A percentile compares a stretch with the other conserved stretches of the same genome.
These are phyloP conservation scores for Pitta sordida DNA, from an alignment of 2,113 vertebrate species.

Conservation along the genomic window DNA sequence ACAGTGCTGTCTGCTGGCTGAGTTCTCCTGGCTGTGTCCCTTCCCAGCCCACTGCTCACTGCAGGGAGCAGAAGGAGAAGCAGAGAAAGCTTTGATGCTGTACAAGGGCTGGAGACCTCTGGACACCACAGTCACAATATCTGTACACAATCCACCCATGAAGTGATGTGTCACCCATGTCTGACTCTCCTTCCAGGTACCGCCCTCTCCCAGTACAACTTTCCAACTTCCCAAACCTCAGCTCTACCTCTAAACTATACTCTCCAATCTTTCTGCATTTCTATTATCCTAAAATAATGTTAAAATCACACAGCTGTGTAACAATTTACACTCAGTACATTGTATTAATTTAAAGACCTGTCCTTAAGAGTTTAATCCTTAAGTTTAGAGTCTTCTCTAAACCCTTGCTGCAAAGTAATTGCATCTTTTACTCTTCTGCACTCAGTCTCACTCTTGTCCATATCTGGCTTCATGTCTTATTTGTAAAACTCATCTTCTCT, in stretches of 20 bases:
- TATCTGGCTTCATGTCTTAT: not conserved
- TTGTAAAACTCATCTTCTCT: not conserved
- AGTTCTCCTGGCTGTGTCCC: not conserved
- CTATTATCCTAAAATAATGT: not conserved
- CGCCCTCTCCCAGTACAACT: not conserved
- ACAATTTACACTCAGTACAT: not conserved
- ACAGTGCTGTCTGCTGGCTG: not conserved
- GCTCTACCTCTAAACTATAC: not conserved
- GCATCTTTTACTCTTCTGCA: not conserved
- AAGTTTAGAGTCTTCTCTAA: not conserved
- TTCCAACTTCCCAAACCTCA: not conserved
- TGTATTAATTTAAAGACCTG: not conserved
- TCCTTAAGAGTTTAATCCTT: not conserved
- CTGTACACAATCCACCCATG: not conserved
- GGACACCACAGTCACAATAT: not conserved
- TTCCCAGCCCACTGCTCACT: not conserved
- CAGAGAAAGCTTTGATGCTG: not conserved
- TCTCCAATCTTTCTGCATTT: rapidly evolving
- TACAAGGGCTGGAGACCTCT: not conserved
- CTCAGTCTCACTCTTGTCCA: not conserved
- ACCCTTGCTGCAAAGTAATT: not conserved
- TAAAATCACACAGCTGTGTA: not conserved
- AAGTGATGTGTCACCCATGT: not conserved
- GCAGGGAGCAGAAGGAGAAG: not conserved
- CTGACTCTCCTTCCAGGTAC: not conserved